phyloP scores from a whole-genome alignment of 1,140 invertebrate species.

The Heliothis subflexa region DNA sequence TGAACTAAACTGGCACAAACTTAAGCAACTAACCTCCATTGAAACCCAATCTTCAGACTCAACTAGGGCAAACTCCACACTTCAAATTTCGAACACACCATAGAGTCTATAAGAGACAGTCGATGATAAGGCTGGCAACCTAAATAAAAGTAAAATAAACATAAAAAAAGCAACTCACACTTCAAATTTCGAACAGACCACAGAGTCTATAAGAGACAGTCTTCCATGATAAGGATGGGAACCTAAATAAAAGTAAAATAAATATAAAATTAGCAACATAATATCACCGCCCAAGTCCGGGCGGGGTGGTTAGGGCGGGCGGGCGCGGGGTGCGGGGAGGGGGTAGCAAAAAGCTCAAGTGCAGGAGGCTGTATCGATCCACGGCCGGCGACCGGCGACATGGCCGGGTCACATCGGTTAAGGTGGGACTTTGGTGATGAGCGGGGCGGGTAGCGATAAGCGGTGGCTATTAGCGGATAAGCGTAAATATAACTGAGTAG shows the following conservation, averaged over 20 bases:
- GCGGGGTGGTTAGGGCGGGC: slow-evolving; percentile 43
- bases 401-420: slow-evolving; percentile 75
- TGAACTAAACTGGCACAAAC: background rate
- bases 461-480: background rate
- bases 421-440: slow-evolving; percentile 21
- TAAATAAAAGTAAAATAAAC: slow-evolving; percentile 63
- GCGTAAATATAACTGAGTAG: background rate
- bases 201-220: background rate
- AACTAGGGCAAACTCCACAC: background rate
- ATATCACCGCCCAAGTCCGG: slow-evolving; percentile 54
- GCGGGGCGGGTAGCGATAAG: slow-evolving; percentile 49
- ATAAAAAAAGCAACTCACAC: slow-evolving; percentile 69
- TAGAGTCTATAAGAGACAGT: background rate
- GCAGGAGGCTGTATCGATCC: slow-evolving; percentile 84
- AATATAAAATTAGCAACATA: slow-evolving; percentile 73
- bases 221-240: slow-evolving; percentile 49
- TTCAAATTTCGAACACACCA: background rate
- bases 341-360: slow-evolving; percentile 80
- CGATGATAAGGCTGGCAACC: slow-evolving; percentile 48
- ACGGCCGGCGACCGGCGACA: slow-evolving; percentile 75
- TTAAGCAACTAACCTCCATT: background rate
- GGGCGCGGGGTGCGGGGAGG: slow-evolving; percentile 38
- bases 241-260: slow-evolving; percentile 59
- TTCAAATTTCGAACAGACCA: background rate
- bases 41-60: background rate